phyloP scores from a whole-genome alignment of 2,888 invertebrate species.

The Ectemnius lituratus region DNA sequence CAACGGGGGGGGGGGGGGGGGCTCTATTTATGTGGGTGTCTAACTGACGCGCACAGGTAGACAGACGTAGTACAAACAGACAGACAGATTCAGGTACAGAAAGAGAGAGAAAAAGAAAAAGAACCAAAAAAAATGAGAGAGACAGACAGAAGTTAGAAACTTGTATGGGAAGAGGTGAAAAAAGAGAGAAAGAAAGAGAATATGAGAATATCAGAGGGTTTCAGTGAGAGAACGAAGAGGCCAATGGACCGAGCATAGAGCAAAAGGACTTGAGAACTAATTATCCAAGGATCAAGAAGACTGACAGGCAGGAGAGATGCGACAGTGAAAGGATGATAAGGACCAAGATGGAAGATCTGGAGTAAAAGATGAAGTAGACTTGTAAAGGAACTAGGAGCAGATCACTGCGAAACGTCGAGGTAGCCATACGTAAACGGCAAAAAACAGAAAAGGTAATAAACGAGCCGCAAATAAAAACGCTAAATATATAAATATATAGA shows the following conservation, averaged over 20 bases:
- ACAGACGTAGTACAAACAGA: constrained; percentile 26
- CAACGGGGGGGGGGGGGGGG: constrained; percentile 11
- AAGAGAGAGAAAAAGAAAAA: constrained; percentile 15
- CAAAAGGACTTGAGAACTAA: constrained; percentile 18
- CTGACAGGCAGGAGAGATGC: background rate
- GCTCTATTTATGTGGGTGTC: constrained; percentile 11
- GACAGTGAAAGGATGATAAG: background rate
- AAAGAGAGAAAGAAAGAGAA: constrained; percentile 25
- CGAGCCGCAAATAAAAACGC: constrained; percentile 67
- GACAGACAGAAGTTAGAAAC: no score
- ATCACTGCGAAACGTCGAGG: constrained; percentile 38
- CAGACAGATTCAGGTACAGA: constrained; percentile 17
- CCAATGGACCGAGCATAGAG: constrained; percentile 8
- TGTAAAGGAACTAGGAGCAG: constrained; percentile 24
- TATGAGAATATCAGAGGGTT: background rate
- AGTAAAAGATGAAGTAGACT: background rate
- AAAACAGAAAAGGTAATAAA: constrained; percentile 53
- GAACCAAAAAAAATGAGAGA: background rate
- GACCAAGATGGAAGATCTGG: background rate
- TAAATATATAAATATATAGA: constrained; percentile 47
- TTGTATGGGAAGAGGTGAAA: constrained; percentile 15
- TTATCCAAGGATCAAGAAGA: constrained; percentile 25
- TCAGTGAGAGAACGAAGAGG: background rate
- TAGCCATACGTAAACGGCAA: constrained; percentile 34
- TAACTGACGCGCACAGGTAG: constrained; percentile 29